These are phyloP conservation scores for Oreocharis arfaki DNA, from an alignment of 2,113 vertebrate species.

Conservation along the genomic window DNA sequence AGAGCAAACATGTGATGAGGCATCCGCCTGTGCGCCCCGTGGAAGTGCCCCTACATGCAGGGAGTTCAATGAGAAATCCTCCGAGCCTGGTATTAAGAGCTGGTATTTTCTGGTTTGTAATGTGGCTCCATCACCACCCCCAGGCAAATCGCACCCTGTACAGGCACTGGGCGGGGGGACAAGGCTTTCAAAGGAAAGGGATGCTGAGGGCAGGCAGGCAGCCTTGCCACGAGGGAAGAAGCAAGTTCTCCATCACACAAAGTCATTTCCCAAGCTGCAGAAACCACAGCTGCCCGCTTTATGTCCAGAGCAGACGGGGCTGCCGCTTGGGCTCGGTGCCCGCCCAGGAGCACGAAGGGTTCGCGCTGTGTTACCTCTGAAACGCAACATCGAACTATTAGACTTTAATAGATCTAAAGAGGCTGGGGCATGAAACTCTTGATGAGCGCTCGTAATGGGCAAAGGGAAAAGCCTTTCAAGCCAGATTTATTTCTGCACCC, in stretches of 20 bases:
- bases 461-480: not conserved
- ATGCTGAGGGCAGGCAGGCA: not conserved
- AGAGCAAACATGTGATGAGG: not conserved
- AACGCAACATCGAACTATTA: not conserved
- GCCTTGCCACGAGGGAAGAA: not conserved
- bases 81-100: not conserved
- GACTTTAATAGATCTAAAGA: slow-evolving; percentile 24
- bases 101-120: not conserved
- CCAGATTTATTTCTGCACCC: not conserved
- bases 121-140: not conserved
- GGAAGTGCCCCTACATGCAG: not conserved
- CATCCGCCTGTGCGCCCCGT: fast-evolving
- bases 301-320: fast-evolving
- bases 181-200: not conserved
- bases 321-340: fast-evolving
- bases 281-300: not conserved
- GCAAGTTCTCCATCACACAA: not conserved
- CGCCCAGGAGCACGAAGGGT: fast-evolving
- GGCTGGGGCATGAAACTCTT: not conserved
- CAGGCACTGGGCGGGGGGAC: fast-evolving
- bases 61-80: not conserved
- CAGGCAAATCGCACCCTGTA: fast-evolving
- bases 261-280: not conserved
- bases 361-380: not conserved
- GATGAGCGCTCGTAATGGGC: not conserved